Evolutionary conservation across 2,797 vertebrate genomes (phyloP).

Genomic region (Sebastolobus altivelis): DNA sequence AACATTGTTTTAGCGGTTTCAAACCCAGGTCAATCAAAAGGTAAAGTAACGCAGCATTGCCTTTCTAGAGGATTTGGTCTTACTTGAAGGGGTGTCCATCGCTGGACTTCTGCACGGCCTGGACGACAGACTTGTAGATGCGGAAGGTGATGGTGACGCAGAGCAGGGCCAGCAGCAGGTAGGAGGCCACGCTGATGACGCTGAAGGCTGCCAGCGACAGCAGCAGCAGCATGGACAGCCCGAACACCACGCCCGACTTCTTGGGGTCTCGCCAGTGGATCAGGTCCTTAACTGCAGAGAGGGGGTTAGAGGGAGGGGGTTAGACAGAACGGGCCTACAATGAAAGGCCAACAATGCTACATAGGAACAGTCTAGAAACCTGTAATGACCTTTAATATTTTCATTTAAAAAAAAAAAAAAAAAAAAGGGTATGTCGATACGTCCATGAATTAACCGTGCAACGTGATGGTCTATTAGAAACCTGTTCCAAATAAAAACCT

Average conservation of each 20-base stretch:
- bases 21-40: neutral
- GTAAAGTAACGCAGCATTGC: neutral
- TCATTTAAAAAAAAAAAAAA: no score
- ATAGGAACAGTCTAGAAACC: neutral
- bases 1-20: neutral
- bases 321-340: neutral
- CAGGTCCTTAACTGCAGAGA: constrained; percentile 88
- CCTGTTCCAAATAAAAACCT: neutral
- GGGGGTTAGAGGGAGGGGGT: neutral
- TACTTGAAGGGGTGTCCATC: constrained; percentile 96
- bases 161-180: constrained; percentile 93
- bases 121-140: constrained; percentile 93
- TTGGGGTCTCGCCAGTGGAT: constrained; percentile 94
- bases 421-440: no score
- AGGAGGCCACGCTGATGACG: constrained; percentile 92
- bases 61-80: constrained; percentile 21
- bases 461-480: neutral
- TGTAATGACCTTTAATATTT: no score
- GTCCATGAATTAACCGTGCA: no score
- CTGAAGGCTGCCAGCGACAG: constrained; percentile 95
- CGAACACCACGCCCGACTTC: constrained; percentile 92
- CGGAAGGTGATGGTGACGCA: constrained; percentile 95
- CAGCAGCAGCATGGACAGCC: constrained; percentile 89
- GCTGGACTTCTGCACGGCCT: constrained; percentile 93
- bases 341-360: neutral